Evolutionary conservation across 2,888 invertebrate species (phyloP).

Genomic region (Corbicula japonica): DNA sequence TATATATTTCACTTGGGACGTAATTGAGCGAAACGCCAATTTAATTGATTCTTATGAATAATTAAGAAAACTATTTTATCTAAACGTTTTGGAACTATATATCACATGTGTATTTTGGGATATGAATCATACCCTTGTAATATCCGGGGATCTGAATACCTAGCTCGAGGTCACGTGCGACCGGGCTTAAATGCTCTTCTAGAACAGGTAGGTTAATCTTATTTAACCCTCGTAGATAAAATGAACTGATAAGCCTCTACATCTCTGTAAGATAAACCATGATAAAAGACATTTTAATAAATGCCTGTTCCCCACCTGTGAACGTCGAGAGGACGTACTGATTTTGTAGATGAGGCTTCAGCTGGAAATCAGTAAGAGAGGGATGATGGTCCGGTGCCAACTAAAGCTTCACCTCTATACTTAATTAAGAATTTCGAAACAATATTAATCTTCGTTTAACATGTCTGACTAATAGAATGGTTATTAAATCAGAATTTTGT

Average conservation of each 20-base stretch:
- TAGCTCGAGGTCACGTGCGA: constrained; percentile 25
- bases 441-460: too few relatives aligned
- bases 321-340: background rate
- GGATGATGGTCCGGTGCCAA: too few relatives aligned
- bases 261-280: constrained; percentile 17
- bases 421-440: too few relatives aligned
- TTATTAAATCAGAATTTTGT: too few relatives aligned
- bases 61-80: background rate
- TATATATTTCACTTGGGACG: constrained; percentile 5
- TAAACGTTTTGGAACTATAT: background rate
- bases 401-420: too few relatives aligned
- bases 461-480: too few relatives aligned
- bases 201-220: constrained; percentile 24
- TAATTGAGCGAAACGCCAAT: too few relatives aligned
- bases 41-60: background rate
- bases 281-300: constrained; percentile 44
- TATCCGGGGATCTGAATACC: background rate
- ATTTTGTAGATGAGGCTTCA: too few relatives aligned
- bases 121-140: too few relatives aligned
- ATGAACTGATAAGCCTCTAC: constrained; percentile 9
- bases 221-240: constrained; percentile 26
- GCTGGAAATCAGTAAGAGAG: too few relatives aligned
- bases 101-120: constrained; percentile 3
- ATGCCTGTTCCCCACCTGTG: constrained; percentile 43
- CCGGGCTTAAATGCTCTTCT: background rate